Evolutionary conservation across 2,888 invertebrate species (phyloP), one percentile per base, ranked within the genome.

Genomic region (Ellobium chinense): DNA sequence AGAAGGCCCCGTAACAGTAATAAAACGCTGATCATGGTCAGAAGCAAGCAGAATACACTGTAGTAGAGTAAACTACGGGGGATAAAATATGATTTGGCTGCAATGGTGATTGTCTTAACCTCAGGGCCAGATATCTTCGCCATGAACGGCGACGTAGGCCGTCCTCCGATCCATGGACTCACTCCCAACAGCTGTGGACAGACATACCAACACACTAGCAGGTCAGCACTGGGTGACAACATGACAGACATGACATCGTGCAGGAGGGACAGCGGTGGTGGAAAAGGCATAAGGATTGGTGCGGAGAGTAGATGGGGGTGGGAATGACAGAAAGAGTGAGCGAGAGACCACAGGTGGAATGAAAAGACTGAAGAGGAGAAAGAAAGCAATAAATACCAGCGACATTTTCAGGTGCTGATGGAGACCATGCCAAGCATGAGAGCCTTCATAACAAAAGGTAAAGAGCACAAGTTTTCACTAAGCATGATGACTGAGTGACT

Each of bases 111-210:
- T 24, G 9, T 2, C 14, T 68, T 68, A 37, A 68, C 68, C 68
- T 68, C 46, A 12, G 46, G 46, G 46, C 46, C 46, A 46, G 46
- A 12, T 46, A 46, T 46, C 46, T 46, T 68, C 18, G 37, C 37
- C 36, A 24, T 12, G 27, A 39, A 9, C 12, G 39, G 5, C 3
- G 68, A 68, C 2, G 21, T 37, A 27, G n/a, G n/a, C 39, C 68
- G 37, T 68, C 39, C 37, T 39, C 68, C 68, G n/a, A 24, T 21
- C 4, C 27, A 39, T 3, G 39, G 39, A 21, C 5, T 37, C 24
- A 39, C 24, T 21, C 21, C 24, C 39, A 68, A 39, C 24, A 68
- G 24, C 68, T 68, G 68, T 68, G 68, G 68, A 68, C 62, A 68
- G 14, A 68, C 68, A 68, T 5, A 68, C 39, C 68, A 68, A 37